phyloP scores from a whole-genome alignment of 37 sponge, comb jelly and placozoan species.

The Amphimedon queenslandica region DNA sequence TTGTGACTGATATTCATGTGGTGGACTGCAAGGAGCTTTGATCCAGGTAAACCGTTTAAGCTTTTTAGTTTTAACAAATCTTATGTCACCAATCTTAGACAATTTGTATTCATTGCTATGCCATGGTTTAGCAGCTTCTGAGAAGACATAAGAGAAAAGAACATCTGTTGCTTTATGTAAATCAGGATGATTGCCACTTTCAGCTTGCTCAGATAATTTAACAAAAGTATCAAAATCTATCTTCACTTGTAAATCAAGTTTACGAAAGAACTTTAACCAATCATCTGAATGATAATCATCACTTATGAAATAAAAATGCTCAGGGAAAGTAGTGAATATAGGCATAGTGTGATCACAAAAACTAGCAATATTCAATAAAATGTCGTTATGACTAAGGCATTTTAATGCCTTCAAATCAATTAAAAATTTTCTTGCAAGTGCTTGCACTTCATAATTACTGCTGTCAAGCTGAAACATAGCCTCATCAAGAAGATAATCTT shows the following conservation, averaged over 20 bases:
- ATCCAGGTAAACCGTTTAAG: slow-evolving; percentile 27
- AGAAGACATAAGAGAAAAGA: slow-evolving; percentile 38
- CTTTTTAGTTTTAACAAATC: slow-evolving; percentile 20
- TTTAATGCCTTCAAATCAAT: not conserved
- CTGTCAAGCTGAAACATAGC: not conserved
- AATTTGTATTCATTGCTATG: not conserved
- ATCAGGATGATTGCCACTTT: not conserved
- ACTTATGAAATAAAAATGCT: not conserved
- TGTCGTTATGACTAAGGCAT: not conserved
- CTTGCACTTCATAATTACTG: not conserved
- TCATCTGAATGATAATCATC: not conserved
- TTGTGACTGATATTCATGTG: not conserved
- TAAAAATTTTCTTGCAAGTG: not conserved
- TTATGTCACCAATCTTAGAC: slow-evolving; percentile 12
- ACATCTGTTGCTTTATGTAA: slow-evolving; percentile 11
- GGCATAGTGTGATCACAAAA: not conserved
- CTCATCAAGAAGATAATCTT: not conserved
- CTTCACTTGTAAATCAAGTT: not conserved
- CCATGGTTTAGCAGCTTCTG: slow-evolving; percentile 4
- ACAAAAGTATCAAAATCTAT: not conserved
- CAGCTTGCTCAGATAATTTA: not conserved
- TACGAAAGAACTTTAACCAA: slow-evolving; percentile 2
- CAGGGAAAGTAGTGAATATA: not conserved
- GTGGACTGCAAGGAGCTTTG: not conserved
- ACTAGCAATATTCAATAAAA: not conserved